Conservation (phyloP, 2,797 vertebrate species). For the Chiloscyllium punctatum region DNA sequence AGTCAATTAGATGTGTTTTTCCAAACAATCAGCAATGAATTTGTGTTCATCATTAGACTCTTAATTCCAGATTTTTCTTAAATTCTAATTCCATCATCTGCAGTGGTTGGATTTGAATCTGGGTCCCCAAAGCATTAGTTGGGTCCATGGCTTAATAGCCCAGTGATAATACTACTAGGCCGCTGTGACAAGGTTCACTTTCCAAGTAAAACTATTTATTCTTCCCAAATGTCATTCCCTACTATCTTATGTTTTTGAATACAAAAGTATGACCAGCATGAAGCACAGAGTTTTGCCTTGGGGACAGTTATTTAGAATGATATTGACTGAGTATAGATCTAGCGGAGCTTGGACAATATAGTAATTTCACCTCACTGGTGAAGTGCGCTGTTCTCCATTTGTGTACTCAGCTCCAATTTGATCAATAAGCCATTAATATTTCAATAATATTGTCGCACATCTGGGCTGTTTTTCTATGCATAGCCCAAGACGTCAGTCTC, state of each 20-base stretch:
- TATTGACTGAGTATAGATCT: conserved; percentile 24
- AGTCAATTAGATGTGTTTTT: too few relatives aligned
- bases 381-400: neutral
- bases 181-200: too few relatives aligned
- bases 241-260: neutral
- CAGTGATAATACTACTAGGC: too few relatives aligned
- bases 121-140: too few relatives aligned
- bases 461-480: conserved; percentile 17
- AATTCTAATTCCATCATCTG: too few relatives aligned
- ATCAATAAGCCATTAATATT: conserved; percentile 35
- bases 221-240: neutral
- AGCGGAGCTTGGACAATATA: neutral
- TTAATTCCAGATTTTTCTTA: too few relatives aligned
- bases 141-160: too few relatives aligned
- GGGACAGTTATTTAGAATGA: conserved; percentile 23
- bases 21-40: too few relatives aligned
- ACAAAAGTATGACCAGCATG: neutral
- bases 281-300: conserved; percentile 11
- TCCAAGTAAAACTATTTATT: too few relatives aligned
- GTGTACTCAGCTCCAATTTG: neutral
- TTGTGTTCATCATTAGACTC: too few relatives aligned
- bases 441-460: conserved; percentile 36
- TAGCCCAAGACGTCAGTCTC: neutral
- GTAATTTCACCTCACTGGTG: conserved; percentile 15
- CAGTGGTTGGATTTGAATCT: too few relatives aligned